Evolutionary conservation across 1,140 invertebrate species (phyloP).

Genomic region (Leguminivora glycinivorella): DNA sequence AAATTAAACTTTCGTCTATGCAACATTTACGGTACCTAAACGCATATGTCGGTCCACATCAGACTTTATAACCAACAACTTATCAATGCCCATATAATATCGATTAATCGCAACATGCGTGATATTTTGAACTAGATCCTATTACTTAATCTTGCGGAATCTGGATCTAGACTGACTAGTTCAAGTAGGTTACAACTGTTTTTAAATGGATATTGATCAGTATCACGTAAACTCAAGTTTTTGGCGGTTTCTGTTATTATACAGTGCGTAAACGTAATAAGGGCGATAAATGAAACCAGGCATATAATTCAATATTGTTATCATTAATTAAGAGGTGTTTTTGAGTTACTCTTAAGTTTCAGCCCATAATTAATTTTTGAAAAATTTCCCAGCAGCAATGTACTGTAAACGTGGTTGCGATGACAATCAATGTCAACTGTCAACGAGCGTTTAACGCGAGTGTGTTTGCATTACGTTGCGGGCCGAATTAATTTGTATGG

Average conservation of each 20-base stretch:
- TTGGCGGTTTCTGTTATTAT: not conserved
- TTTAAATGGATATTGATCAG: not conserved
- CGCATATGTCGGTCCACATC: not conserved
- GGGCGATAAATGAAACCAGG: too few relatives aligned
- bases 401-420: too few relatives aligned
- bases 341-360: too few relatives aligned
- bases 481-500: too few relatives aligned
- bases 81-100: constrained; percentile 16
- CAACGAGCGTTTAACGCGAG: too few relatives aligned
- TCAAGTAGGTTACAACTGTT: not conserved
- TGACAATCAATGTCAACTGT: too few relatives aligned
- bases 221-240: not conserved
- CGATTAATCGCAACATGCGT: not conserved
- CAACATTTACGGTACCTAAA: not conserved
- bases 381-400: too few relatives aligned
- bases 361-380: too few relatives aligned
- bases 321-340: too few relatives aligned
- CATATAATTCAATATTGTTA: too few relatives aligned
- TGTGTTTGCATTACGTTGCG: too few relatives aligned
- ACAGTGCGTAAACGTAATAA: too few relatives aligned
- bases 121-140: constrained; percentile 12
- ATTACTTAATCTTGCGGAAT: constrained; percentile 16
- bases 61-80: not conserved
- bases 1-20: not conserved
- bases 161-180: constrained; percentile 10